Percentiles rank a stretch among this genome's conserved stretches.
Conservation (phyloP, 2,797 vertebrate species). For the Crocidura indochinensis region DNA sequence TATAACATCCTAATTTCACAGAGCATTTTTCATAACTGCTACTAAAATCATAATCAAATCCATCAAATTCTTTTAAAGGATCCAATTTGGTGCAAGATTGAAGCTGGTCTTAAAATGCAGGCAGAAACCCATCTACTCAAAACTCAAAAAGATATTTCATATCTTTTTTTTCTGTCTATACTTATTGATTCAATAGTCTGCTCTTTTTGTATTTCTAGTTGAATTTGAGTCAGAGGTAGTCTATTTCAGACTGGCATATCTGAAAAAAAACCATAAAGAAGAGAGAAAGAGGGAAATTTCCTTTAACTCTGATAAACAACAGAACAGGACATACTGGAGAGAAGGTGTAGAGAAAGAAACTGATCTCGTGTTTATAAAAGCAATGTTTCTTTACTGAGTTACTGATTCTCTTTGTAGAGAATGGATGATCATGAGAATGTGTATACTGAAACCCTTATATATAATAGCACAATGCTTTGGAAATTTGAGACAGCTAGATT, state of each 20-base stretch:
- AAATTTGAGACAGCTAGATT: not conserved
- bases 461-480: not conserved
- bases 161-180: not conserved
- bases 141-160: not conserved
- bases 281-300: constrained; percentile 37
- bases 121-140: not conserved
- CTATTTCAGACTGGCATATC: constrained; percentile 14
- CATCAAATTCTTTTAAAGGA: constrained; percentile 70
- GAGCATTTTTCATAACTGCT: constrained; percentile 78
- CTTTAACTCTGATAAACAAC: not conserved
- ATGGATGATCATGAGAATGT: not conserved
- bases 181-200: not conserved
- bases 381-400: not conserved
- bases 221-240: constrained; percentile 28
- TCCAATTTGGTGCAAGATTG: constrained; percentile 45
- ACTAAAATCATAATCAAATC: constrained; percentile 67
- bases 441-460: not conserved
- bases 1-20: constrained; percentile 79
- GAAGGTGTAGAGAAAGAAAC: not conserved
- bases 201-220: constrained; percentile 40
- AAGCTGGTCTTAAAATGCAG: constrained; percentile 59
- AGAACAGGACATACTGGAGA: not conserved
- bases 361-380: not conserved
- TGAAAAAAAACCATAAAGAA: constrained; percentile 51
- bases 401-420: not conserved